phyloP scores from a whole-genome alignment of 2,797 vertebrate species.

The Notoglanidium macrostoma region DNA sequence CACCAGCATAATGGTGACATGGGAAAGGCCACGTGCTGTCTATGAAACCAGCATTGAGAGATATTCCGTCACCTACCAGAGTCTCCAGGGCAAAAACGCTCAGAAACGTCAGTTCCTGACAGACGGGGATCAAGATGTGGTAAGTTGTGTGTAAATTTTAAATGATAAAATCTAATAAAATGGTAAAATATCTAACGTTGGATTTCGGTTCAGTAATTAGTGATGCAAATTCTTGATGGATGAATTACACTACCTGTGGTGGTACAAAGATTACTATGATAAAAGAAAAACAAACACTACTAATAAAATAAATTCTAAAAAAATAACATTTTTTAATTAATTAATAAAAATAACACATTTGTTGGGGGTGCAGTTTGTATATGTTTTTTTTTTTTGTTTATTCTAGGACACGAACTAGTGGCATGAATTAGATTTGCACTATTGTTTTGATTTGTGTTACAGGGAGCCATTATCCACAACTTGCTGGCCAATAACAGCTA shows the following conservation, averaged over 20 bases:
- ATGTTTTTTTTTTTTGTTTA: not conserved
- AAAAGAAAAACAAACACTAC: not conserved
- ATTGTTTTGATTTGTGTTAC: constrained; percentile 29
- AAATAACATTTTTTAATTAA: not conserved
- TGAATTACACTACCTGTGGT: not conserved
- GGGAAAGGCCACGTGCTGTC: constrained; percentile 91
- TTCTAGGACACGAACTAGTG: not conserved
- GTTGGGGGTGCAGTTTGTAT: too few species aligned
- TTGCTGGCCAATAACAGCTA: constrained; percentile 93
- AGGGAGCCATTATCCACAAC: constrained; percentile 92
- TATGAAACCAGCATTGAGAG: constrained; percentile 91
- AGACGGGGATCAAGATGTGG: constrained; percentile 97
- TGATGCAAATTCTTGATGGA: not conserved
- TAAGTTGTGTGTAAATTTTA: constrained; percentile 64
- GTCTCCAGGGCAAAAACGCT: constrained; percentile 83
- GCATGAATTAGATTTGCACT: not conserved
- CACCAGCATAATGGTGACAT: constrained; percentile 90
- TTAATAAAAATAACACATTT: too few species aligned
- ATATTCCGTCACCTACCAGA: constrained; percentile 91
- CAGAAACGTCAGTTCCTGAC: constrained; percentile 90
- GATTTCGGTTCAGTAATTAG: not conserved
- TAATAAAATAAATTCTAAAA: not conserved
- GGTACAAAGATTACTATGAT: not conserved
- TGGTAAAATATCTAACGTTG: too few species aligned
- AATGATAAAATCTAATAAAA: not conserved